These are phyloP conservation scores for Pediacus dermestoides DNA, from an alignment of 2,888 invertebrate genomes.

Conservation along the genomic window DNA sequence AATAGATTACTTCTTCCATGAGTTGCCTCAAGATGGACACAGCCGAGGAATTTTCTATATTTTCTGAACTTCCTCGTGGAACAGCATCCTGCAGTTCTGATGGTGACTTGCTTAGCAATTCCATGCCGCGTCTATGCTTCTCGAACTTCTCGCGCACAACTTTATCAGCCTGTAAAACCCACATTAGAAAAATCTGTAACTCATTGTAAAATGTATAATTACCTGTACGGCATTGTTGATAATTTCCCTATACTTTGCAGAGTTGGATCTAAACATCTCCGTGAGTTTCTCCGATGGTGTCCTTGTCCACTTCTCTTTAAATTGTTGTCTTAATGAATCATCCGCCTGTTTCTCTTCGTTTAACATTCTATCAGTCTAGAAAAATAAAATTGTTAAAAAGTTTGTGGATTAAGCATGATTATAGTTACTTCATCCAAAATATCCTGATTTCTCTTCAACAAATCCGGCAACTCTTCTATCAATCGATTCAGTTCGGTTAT, in stretches of 20 bases:
- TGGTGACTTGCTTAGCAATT: conserved; percentile 73
- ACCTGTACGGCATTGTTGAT: conserved; percentile 80
- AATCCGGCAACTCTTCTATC: conserved; percentile 83
- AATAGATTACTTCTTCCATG: conserved; percentile 65
- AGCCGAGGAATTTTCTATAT: conserved; percentile 56
- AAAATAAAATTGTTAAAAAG: no score
- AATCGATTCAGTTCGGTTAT: conserved; percentile 65
- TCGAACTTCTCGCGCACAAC: conserved; percentile 85
- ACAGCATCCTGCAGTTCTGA: conserved; percentile 66
- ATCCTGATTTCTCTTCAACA: conserved; percentile 87
- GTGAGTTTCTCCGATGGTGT: conserved; percentile 85
- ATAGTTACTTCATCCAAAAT: conserved; percentile 81
- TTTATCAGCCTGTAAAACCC: conserved; percentile 59
- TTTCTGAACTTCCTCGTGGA: conserved; percentile 59
- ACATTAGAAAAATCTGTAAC: conserved; percentile 4
- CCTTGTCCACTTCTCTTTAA: conserved; percentile 90
- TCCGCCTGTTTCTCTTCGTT: conserved; percentile 92
- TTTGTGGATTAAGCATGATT: background rate
- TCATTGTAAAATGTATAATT: conserved; percentile 8
- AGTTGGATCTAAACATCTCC: conserved; percentile 81
- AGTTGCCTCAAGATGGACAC: conserved; percentile 67
- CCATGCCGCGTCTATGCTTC: conserved; percentile 72
- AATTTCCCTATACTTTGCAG: conserved; percentile 89
- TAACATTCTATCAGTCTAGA: conserved; percentile 72
- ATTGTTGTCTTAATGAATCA: conserved; percentile 79